These are phyloP conservation scores for Euphonia xanthogaster DNA, from an alignment of 2,797 vertebrate species.

Conservation along the genomic window DNA sequence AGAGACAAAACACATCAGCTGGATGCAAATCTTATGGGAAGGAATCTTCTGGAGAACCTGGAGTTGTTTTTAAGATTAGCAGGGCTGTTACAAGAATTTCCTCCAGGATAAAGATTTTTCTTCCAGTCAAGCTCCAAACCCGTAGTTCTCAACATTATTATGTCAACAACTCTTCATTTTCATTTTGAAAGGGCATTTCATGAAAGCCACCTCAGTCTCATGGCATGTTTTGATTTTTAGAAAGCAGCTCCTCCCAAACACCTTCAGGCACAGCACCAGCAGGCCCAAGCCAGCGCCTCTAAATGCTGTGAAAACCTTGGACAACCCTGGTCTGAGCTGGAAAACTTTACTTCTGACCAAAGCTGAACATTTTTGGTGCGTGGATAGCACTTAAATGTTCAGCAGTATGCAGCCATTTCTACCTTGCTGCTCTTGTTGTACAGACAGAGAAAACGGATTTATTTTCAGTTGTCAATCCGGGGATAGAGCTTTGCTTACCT, in stretches of 20 bases:
- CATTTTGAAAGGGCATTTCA: not conserved
- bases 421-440: not conserved
- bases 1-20: not conserved
- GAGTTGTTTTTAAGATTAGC: not conserved
- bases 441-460: not conserved
- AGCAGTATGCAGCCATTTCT: not conserved
- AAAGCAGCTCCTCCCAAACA: not conserved
- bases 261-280: not conserved
- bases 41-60: not conserved
- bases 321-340: not conserved
- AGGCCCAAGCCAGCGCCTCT: not conserved
- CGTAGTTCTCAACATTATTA: not conserved
- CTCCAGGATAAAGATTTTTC: not conserved
- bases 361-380: not conserved
- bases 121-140: not conserved
- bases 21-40: not conserved
- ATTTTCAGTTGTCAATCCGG: not conserved
- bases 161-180: not conserved
- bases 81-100: not conserved
- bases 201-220: not conserved
- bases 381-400: not conserved
- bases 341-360: not conserved
- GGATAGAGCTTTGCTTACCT: not conserved
- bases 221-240: not conserved
- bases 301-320: not conserved